phyloP scores from a whole-genome alignment of 2,797 vertebrate genomes.

The Knipowitschia caucasica region DNA sequence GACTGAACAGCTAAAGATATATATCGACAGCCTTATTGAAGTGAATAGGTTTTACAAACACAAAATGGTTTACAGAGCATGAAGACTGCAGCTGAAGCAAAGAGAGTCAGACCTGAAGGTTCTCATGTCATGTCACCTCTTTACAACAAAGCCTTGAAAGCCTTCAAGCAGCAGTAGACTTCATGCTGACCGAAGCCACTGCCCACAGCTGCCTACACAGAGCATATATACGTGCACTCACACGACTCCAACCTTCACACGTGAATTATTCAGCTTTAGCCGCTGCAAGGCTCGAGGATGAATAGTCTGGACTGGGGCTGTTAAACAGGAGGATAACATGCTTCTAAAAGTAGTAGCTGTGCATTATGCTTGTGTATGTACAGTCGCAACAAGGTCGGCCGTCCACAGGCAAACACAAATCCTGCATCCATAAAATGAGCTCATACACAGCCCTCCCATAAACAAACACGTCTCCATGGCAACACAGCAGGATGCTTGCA shows the following conservation, averaged over 20 bases:
- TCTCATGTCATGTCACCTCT: constrained; percentile 57
- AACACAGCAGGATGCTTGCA: constrained; percentile 18
- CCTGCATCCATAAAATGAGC: constrained; percentile 30
- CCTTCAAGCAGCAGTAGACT: constrained; percentile 64
- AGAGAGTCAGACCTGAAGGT: constrained; percentile 40
- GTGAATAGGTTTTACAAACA: too few species aligned
- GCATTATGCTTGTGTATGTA: constrained; percentile 12
- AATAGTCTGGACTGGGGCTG: constrained; percentile 35
- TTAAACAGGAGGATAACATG: constrained; percentile 45
- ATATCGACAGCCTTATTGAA: too few species aligned
- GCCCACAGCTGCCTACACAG: constrained; percentile 25
- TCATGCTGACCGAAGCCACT: constrained; percentile 52
- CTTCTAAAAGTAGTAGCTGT: constrained; percentile 14
- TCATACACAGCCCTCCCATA: constrained; percentile 10
- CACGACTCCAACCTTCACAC: constrained; percentile 45
- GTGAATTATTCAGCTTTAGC: constrained; percentile 72
- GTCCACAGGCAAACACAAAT: constrained; percentile 28
- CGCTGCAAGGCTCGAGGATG: constrained; percentile 34
- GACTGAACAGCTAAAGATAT: too few species aligned
- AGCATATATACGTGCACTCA: constrained; percentile 35
- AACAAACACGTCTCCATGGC: constrained; percentile 15
- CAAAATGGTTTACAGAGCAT: not conserved
- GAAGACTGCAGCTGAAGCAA: constrained; percentile 12
- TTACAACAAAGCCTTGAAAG: constrained; percentile 58
- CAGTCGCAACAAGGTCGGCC: constrained; percentile 43